These are phyloP conservation scores for Aleiodes leptofemur DNA, from an alignment of 2,888 invertebrate genomes.

Conservation along the genomic window DNA sequence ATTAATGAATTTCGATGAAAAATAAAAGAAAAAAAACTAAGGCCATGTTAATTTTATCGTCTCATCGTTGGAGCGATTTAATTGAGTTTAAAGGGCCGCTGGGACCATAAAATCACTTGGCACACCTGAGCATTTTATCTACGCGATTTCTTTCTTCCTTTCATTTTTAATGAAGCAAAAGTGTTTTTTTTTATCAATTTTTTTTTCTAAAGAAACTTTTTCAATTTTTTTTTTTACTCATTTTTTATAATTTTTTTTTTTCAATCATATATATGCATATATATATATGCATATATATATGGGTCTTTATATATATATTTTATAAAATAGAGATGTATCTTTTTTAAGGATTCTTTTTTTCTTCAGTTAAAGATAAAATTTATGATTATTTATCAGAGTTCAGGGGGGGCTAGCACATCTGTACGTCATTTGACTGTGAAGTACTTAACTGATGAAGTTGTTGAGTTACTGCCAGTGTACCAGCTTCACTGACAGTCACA, in stretches of 20 bases:
- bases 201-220: slow-evolving; percentile 6
- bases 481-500: slow-evolving; percentile 87
- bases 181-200: slow-evolving; percentile 18
- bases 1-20: neutral
- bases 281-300: slow-evolving; percentile 17
- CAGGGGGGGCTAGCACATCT: slow-evolving; percentile 71
- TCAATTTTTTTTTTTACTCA: slow-evolving; percentile 40
- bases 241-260: slow-evolving; percentile 48
- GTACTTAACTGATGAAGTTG: slow-evolving; percentile 82
- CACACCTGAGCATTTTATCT: slow-evolving; percentile 21
- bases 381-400: slow-evolving; percentile 40
- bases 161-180: slow-evolving; percentile 10
- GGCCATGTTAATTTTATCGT: slow-evolving; percentile 28
- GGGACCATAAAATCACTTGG: slow-evolving; percentile 24
- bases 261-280: slow-evolving; percentile 43
- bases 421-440: slow-evolving; percentile 70
- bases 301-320: slow-evolving; percentile 35
- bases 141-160: neutral
- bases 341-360: slow-evolving; percentile 39
- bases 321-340: slow-evolving; percentile 42
- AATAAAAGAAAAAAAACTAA: neutral
- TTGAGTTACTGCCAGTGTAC: slow-evolving; percentile 88
- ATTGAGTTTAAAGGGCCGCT: slow-evolving; percentile 16
- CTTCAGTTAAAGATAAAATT: slow-evolving; percentile 37
- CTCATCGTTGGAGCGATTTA: slow-evolving; percentile 18